phyloP scores from a whole-genome alignment of 2,888 invertebrate species.

The Trichogramma dendrolimi region DNA sequence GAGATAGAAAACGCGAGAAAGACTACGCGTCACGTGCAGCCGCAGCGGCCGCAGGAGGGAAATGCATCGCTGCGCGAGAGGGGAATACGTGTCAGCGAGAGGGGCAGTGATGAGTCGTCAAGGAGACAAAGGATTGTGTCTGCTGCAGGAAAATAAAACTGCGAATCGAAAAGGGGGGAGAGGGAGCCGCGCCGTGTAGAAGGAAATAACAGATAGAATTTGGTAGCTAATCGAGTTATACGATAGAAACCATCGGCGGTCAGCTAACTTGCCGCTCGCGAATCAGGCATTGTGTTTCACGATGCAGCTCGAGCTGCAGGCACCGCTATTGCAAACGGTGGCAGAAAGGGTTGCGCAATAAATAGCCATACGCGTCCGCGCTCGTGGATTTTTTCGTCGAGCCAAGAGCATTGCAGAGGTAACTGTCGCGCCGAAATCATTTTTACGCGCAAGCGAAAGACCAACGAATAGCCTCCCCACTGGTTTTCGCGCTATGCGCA shows the following conservation, averaged over 20 bases:
- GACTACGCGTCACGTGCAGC: background rate
- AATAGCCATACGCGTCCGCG: too few relatives aligned
- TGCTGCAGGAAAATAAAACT: background rate
- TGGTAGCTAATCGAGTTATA: slow-evolving; percentile 47
- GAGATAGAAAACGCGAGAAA: slow-evolving; percentile 12
- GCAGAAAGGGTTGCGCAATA: too few relatives aligned
- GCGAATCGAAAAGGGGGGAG: background rate
- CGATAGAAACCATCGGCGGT: slow-evolving; percentile 48
- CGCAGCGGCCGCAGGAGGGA: background rate
- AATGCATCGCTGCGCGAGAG: background rate
- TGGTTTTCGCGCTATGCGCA: too few relatives aligned
- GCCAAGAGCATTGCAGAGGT: too few relatives aligned
- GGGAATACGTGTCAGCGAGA: too few relatives aligned
- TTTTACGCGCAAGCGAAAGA: too few relatives aligned
- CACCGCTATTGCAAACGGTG: too few relatives aligned
- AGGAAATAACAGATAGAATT: slow-evolving; percentile 33
- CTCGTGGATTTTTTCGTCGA: too few relatives aligned
- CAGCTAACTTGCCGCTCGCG: slow-evolving; percentile 40
- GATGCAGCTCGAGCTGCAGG: too few relatives aligned
- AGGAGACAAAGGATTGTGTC: slow-evolving; percentile 24
- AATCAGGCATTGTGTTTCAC: slow-evolving; percentile 40
- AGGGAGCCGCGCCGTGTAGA: background rate
- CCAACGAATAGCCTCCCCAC: too few relatives aligned
- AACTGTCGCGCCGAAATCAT: too few relatives aligned
- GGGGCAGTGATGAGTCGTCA: slow-evolving; percentile 10